A percentile compares a stretch with the other conserved stretches of the same genome.
Conservation (phyloP, 2,113 vertebrate genomes). For the Nasalis larvatus region DNA sequence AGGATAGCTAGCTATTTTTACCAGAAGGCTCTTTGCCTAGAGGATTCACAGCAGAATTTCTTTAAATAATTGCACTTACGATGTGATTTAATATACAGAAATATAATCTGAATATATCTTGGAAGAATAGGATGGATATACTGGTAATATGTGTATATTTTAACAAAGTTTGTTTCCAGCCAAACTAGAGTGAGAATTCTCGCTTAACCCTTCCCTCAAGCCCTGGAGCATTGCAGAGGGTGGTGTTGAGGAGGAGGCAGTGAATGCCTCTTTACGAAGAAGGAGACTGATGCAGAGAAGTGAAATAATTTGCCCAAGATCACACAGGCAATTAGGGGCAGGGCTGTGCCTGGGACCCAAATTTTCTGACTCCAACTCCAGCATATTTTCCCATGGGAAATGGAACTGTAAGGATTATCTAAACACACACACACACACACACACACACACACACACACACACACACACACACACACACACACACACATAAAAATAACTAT, state of each 20-base stretch:
- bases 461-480: too few species aligned
- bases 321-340: background rate
- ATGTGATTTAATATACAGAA: background rate
- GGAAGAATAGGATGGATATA: background rate
- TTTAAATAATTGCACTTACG: constrained; percentile 20
- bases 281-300: background rate
- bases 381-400: background rate
- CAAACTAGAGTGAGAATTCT: background rate
- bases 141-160: background rate
- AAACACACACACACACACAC: background rate
- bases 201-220: background rate
- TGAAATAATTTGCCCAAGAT: background rate
- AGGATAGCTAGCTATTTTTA: background rate
- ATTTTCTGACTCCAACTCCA: background rate
- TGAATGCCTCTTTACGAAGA: background rate
- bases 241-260: background rate
- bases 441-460: too few species aligned
- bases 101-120: background rate
- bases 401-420: background rate
- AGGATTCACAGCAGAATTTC: constrained; percentile 22
- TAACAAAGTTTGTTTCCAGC: background rate
- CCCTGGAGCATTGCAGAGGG: background rate
- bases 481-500: background rate
- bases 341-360: background rate
- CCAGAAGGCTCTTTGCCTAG: constrained; percentile 25